Evolutionary conservation across 2,797 vertebrate genomes (phyloP).

Genomic region (Cyclura pinguis): DNA sequence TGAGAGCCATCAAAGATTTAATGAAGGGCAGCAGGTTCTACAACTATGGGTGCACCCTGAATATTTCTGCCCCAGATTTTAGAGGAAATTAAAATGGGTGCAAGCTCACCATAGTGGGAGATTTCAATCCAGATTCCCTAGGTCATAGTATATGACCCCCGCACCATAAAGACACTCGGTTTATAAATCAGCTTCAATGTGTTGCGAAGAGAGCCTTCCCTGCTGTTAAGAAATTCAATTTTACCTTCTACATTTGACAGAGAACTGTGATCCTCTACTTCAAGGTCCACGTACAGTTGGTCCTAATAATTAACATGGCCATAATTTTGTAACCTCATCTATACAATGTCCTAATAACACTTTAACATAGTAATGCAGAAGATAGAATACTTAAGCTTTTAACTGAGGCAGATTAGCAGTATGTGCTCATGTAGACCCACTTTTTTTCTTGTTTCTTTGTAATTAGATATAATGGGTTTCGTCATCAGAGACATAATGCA

Average conservation of each 20-base stretch:
- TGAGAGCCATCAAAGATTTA: not conserved
- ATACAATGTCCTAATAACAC: not conserved
- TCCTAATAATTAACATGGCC: not conserved
- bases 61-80: not conserved
- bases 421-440: not conserved
- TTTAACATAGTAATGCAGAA: not conserved
- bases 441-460: not conserved
- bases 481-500: not conserved
- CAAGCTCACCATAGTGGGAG: not conserved
- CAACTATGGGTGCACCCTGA: not conserved
- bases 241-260: not conserved
- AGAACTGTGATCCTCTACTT: not conserved
- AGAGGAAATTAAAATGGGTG: not conserved
- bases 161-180: not conserved
- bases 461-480: not conserved
- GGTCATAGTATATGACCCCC: not conserved
- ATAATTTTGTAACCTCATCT: not conserved
- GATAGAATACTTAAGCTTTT: not conserved
- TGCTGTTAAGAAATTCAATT: not conserved
- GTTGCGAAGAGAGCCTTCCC: too few relatives aligned
- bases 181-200: not conserved
- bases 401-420: not conserved
- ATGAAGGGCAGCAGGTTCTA: not conserved
- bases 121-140: not conserved
- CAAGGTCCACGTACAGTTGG: not conserved